Conservation (phyloP, 2,113 vertebrate species). For the Myxocyprinus asiaticus region DNA sequence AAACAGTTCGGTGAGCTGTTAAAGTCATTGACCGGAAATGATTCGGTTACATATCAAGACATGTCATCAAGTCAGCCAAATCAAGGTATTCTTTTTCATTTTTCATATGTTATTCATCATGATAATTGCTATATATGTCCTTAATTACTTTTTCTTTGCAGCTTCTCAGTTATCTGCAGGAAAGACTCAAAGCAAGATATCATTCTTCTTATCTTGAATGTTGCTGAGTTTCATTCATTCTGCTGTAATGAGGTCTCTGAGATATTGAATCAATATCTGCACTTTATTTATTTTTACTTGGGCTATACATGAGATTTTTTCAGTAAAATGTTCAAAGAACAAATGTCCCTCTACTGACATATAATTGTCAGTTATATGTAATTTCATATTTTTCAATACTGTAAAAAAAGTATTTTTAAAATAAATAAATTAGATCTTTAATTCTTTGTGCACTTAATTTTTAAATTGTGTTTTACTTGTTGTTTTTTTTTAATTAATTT, state of each 20-base stretch:
- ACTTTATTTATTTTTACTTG: background rate
- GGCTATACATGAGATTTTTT: background rate
- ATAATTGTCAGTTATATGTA: background rate
- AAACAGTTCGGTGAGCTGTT: constrained; percentile 49
- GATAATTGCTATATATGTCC: background rate
- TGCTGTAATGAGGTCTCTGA: background rate
- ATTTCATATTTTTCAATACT: background rate
- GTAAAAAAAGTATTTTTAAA: background rate
- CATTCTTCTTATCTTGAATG: constrained; percentile 55
- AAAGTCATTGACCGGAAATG: constrained; percentile 42
- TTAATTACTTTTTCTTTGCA: constrained; percentile 6
- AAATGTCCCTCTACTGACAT: background rate
- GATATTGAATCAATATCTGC: background rate
- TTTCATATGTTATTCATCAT: background rate
- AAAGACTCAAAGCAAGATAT: constrained; percentile 61
- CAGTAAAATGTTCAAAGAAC: background rate
- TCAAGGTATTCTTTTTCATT: constrained; percentile 24
- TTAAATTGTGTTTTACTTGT: too few species aligned
- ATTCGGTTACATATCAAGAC: background rate
- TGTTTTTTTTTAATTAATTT: too few species aligned
- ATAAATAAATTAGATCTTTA: too few species aligned
- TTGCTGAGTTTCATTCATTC: background rate
- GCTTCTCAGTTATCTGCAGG: constrained; percentile 34
- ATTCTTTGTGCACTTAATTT: too few species aligned
- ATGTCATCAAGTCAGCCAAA: constrained; percentile 8